Percentiles rank a stretch among this genome's conserved stretches.
These are phyloP conservation scores for Drosophila murphyi DNA, from an alignment of 1,140 invertebrate species.

Conservation along the genomic window DNA sequence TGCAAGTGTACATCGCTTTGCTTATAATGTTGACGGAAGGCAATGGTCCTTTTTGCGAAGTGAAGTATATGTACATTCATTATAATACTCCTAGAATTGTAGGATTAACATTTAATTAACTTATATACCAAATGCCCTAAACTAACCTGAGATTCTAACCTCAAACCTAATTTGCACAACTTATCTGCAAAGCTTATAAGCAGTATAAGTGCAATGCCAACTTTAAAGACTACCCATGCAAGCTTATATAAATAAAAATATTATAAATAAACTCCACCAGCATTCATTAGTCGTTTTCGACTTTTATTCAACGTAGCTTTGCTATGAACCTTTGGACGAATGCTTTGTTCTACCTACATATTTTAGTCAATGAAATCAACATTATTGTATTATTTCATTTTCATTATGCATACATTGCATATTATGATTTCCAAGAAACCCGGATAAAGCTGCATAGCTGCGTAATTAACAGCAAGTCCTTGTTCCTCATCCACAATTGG, in stretches of 20 bases:
- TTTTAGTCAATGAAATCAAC: background rate
- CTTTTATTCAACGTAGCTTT: background rate
- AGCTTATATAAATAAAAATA: no score
- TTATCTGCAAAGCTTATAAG: no score
- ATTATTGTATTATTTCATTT: background rate
- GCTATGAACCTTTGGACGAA: background rate
- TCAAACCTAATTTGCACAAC: background rate
- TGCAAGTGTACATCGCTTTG: slow-evolving; percentile 61
- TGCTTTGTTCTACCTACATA: background rate
- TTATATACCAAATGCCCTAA: no score
- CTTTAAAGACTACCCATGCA: background rate
- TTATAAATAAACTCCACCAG: background rate
- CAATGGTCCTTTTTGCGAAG: background rate
- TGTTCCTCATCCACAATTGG: background rate
- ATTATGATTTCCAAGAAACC: background rate
- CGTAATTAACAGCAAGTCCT: background rate
- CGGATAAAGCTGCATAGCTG: background rate
- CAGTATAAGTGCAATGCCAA: background rate
- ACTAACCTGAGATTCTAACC: no score
- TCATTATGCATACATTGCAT: background rate
- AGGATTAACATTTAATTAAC: no score
- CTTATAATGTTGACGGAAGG: slow-evolving; percentile 35
- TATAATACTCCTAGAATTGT: background rate
- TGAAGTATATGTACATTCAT: slow-evolving; percentile 1
- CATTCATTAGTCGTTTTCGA: background rate